These are phyloP conservation scores for Eunapius fragilis DNA, from an alignment of 37 sponge, comb jelly and placozoan genomes.

Conservation along the genomic window DNA sequence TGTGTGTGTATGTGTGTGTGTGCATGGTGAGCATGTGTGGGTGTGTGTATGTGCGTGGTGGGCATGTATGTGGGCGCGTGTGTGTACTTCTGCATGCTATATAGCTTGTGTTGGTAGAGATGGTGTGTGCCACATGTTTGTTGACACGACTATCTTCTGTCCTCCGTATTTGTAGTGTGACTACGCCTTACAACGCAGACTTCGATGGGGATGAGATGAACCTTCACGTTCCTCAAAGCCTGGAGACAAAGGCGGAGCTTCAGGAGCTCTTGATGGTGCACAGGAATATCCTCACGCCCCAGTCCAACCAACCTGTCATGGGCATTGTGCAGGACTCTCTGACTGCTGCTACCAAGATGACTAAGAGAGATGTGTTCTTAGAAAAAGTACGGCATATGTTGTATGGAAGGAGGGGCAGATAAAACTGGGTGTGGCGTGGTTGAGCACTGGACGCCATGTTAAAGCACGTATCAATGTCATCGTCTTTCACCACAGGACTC, in stretches of 20 bases:
- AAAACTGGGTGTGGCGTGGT: background rate
- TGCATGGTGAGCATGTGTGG: background rate
- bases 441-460: background rate
- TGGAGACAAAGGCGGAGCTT: conserved; percentile 97
- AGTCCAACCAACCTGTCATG: conserved; percentile 99
- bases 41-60: background rate
- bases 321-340: conserved; percentile 98
- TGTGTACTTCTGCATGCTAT: background rate
- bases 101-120: background rate
- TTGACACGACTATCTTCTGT: background rate
- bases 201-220: conserved; percentile 99
- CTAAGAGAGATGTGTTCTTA: conserved; percentile 96
- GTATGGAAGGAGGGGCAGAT: background rate
- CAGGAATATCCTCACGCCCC: conserved; percentile 93
- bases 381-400: conserved; percentile 71
- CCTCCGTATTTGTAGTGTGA: conserved; percentile 74
- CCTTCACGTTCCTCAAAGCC: conserved; percentile 96
- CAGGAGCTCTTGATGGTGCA: conserved; percentile 90
- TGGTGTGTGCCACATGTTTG: no score
- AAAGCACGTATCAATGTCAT: background rate
- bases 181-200: conserved; percentile 99
- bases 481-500: conserved; percentile 54
- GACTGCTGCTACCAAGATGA: conserved; percentile 91
- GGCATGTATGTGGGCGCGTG: background rate
- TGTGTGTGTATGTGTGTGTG: background rate